Percentiles rank a stretch among this genome's conserved stretches.
These are phyloP conservation scores for Azemiops feae DNA, from an alignment of 2,113 vertebrate genomes.

Conservation along the genomic window DNA sequence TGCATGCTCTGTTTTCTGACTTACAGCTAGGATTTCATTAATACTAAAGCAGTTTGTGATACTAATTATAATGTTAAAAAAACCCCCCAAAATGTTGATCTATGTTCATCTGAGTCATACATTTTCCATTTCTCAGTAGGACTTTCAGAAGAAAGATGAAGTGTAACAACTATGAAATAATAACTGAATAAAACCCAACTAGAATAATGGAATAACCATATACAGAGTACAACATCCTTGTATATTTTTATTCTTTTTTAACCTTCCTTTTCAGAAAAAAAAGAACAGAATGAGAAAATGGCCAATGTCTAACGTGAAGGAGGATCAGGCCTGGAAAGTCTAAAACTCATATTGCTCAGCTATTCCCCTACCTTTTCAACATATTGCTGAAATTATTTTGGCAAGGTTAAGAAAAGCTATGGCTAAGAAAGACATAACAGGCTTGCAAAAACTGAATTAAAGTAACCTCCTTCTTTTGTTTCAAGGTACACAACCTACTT, in stretches of 20 bases:
- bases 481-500: neutral
- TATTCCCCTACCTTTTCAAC: neutral
- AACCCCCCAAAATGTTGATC: neutral
- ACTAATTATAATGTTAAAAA: slow-evolving; percentile 5
- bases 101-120: neutral
- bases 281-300: neutral
- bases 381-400: neutral
- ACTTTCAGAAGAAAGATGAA: neutral
- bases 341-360: neutral
- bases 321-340: neutral
- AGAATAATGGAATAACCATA: neutral
- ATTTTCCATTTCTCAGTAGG: neutral
- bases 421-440: neutral
- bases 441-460: neutral
- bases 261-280: neutral
- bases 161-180: neutral
- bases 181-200: neutral
- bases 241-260: neutral
- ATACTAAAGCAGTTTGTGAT: slow-evolving; percentile 13
- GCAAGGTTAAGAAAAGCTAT: neutral
- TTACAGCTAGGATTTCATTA: neutral
- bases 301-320: neutral
- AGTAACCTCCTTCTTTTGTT: neutral
- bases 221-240: neutral
- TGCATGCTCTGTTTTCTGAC: neutral